phyloP scores from a whole-genome alignment of 2,888 invertebrate species.

The Agrilus mali region DNA sequence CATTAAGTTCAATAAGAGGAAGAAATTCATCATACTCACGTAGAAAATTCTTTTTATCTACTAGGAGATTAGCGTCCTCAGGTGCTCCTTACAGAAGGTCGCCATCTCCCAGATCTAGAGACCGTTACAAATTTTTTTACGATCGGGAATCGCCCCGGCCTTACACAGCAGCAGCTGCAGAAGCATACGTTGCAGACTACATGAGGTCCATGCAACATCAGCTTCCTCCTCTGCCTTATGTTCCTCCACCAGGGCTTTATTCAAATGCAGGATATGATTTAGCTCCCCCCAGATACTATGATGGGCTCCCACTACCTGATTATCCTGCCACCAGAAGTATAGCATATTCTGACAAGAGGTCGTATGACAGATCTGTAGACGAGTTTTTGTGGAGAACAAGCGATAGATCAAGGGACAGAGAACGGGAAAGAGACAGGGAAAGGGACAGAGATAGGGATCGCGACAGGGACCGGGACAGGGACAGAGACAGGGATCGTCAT shows the following conservation, averaged over 20 bases:
- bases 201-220: constrained; percentile 82
- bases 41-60: constrained; percentile 51
- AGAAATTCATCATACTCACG: constrained; percentile 40
- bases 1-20: constrained; percentile 39
- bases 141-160: constrained; percentile 39
- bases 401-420: constrained; percentile 42
- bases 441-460: constrained; percentile 33
- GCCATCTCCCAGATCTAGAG: constrained; percentile 45
- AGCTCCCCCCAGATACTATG: constrained; percentile 62
- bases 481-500: constrained; percentile 31
- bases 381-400: constrained; percentile 77
- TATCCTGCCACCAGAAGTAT: constrained; percentile 48
- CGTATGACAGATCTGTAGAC: constrained; percentile 80
- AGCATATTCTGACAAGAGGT: constrained; percentile 55
- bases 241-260: constrained; percentile 48
- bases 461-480: constrained; percentile 35
- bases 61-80: constrained; percentile 44
- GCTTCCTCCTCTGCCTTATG: constrained; percentile 74
- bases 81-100: constrained; percentile 43
- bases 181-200: constrained; percentile 79
- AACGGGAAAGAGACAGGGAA: constrained; percentile 28
- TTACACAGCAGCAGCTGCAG: constrained; percentile 51
- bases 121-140: constrained; percentile 51
- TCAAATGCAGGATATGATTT: constrained; percentile 26
- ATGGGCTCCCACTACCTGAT: constrained; percentile 62